phyloP scores from a whole-genome alignment of 1,140 invertebrate genomes.

The Drosophila jambulina region DNA sequence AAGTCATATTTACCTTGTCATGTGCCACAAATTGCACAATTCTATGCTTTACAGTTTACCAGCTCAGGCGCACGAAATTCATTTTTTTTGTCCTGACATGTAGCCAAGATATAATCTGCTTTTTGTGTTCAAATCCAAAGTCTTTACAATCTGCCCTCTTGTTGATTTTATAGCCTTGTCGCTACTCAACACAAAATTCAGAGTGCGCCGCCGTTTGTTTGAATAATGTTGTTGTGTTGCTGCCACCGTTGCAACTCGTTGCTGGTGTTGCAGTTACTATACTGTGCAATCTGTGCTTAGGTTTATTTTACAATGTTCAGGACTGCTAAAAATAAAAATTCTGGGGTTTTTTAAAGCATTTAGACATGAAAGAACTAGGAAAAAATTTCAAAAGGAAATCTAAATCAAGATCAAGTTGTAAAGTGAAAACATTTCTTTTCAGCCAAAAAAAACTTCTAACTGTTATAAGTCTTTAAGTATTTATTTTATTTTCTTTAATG shows the following conservation, averaged over 20 bases:
- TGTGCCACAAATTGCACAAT: conserved; percentile 4
- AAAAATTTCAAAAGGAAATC: conserved; percentile 8
- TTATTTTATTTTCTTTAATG: not conserved
- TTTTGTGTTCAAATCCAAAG: conserved; percentile 9
- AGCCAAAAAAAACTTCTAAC: not conserved
- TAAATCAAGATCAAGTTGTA: not conserved
- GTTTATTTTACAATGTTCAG: conserved; percentile 65
- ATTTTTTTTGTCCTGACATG: not conserved
- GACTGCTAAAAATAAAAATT: conserved; percentile 58
- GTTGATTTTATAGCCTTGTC: conserved; percentile 70
- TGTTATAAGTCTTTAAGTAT: not conserved
- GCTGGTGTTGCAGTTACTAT: conserved; percentile 44
- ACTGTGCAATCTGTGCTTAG: conserved; percentile 67
- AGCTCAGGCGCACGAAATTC: not conserved
- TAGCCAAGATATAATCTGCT: conserved; percentile 13
- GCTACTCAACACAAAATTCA: conserved; percentile 67
- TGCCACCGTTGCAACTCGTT: conserved; percentile 10
- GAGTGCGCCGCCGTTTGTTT: conserved; percentile 59
- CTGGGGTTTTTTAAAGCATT: conserved; percentile 71
- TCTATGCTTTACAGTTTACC: not conserved
- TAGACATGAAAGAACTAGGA: conserved; percentile 58
- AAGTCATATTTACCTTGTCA: conserved; percentile 15
- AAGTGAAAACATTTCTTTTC: not conserved
- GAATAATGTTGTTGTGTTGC: conserved; percentile 57
- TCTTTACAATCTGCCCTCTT: conserved; percentile 50